Evolutionary conservation across 30 jellyfish, hydroid and myxozoan species (phyloP).

Genomic region (Aurelia coerulea): DNA sequence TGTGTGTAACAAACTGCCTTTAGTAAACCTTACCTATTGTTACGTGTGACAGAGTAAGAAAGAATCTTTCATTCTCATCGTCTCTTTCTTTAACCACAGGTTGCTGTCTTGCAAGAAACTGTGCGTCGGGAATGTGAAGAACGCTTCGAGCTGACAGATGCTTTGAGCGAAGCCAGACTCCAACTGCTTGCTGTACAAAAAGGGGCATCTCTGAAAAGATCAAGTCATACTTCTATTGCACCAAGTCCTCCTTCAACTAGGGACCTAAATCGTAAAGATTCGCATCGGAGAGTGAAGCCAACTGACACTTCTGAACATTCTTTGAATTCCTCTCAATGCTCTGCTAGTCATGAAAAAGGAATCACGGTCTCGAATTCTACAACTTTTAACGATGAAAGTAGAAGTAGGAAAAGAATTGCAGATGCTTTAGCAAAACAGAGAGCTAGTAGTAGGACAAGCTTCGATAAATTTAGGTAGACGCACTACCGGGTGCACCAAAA

Average conservation of each 20-base stretch:
- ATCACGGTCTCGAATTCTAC: conserved; percentile 2
- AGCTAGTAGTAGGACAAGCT: conserved; percentile 64
- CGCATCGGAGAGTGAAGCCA: conserved; percentile 1
- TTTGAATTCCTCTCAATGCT: conserved; percentile 10
- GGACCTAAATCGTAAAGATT: conserved; percentile 33
- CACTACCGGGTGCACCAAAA: too few species aligned
- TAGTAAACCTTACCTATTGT: too few species aligned
- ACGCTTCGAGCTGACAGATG: conserved; percentile 89
- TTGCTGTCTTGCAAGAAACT: conserved; percentile 80
- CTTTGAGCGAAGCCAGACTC: conserved; percentile 85
- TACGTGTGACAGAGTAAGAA: too few species aligned
- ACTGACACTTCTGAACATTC: conserved; percentile 15
- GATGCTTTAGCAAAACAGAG: conserved; percentile 71
- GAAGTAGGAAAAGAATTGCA: conserved; percentile 64
- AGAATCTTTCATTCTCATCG: too few species aligned
- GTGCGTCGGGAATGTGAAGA: conserved; percentile 98
- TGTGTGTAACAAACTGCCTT: too few species aligned
- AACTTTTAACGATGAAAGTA: conserved; percentile 12
- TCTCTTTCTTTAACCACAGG: conserved; percentile 19
- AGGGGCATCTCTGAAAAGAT: not conserved
- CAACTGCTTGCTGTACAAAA: conserved; percentile 64
- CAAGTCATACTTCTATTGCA: not conserved
- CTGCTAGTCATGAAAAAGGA: conserved; percentile 27
- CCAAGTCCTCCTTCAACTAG: conserved; percentile 50
- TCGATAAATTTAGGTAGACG: conserved; percentile 13